Percentiles rank a stretch among this genome's conserved stretches.
phyloP scores from a whole-genome alignment of 2,797 vertebrate genomes.

The Eidolon dupreanum region DNA sequence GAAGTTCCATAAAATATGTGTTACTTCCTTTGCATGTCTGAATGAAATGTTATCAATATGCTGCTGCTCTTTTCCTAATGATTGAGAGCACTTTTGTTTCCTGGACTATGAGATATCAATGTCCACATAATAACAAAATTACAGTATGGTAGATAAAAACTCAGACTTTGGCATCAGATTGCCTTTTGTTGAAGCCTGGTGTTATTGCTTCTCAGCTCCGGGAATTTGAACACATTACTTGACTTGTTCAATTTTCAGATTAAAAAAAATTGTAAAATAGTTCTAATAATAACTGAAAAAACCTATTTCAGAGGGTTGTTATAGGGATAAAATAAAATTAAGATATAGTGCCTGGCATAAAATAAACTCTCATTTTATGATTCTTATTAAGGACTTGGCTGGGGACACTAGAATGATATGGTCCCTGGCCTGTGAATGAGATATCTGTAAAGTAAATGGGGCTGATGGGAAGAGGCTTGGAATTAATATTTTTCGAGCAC shows the following conservation, averaged over 20 bases:
- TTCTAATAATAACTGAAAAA: conserved; percentile 10
- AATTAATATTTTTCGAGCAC: background rate
- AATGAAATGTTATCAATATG: background rate
- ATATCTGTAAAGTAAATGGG: background rate
- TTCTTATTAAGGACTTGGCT: background rate
- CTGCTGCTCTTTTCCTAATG: background rate
- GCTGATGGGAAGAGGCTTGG: background rate
- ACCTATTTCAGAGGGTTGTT: background rate
- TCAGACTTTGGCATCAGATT: background rate
- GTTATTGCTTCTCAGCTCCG: background rate
- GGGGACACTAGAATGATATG: background rate
- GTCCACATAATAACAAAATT: background rate
- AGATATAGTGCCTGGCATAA: background rate
- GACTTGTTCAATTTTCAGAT: conserved; percentile 11
- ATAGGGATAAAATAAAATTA: background rate
- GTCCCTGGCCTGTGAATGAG: background rate
- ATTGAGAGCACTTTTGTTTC: background rate
- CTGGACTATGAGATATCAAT: background rate
- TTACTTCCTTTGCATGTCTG: background rate
- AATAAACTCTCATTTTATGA: background rate
- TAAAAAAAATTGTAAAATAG: background rate
- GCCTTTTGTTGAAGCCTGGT: background rate
- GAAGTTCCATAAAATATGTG: background rate
- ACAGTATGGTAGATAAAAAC: background rate
- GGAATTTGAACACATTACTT: background rate